Percentiles rank a stretch among this genome's conserved stretches.
These are phyloP conservation scores for Eriosoma lanigerum DNA, from an alignment of 1,140 invertebrate genomes.

Conservation along the genomic window DNA sequence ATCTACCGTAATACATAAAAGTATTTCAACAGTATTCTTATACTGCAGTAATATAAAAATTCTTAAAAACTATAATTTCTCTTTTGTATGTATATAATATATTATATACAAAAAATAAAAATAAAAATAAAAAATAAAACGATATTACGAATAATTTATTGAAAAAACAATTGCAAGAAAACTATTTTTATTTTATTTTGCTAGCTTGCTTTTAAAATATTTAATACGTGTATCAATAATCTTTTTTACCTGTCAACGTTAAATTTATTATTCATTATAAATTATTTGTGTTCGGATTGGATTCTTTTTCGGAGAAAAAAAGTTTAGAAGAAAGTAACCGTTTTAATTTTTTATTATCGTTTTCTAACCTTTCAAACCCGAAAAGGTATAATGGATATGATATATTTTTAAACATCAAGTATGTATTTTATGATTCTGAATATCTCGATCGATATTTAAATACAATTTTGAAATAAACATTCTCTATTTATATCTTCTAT, in stretches of 20 bases:
- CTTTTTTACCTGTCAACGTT: not conserved
- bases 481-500: too few relatives aligned
- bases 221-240: not conserved
- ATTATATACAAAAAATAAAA: not conserved
- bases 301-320: not conserved
- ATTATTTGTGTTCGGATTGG: not conserved
- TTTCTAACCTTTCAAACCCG: not conserved
- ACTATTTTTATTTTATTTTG: conserved; percentile 17
- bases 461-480: too few relatives aligned
- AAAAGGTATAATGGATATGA: too few relatives aligned
- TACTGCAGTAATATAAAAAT: too few relatives aligned
- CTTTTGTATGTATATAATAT: not conserved
- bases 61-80: not conserved
- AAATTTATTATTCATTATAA: not conserved
- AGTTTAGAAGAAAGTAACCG: conserved; percentile 6
- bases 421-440: too few relatives aligned
- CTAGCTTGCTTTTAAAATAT: not conserved
- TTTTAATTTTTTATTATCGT: conserved; percentile 12
- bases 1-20: too few relatives aligned
- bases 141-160: not conserved
- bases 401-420: too few relatives aligned
- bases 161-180: not conserved
- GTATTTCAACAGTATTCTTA: too few relatives aligned
- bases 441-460: too few relatives aligned
- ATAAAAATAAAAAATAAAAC: not conserved